Evolutionary conservation across 2,797 vertebrate genomes (phyloP), one percentile per base, ranked within the genome.

Genomic region (Saxicola maurus): DNA sequence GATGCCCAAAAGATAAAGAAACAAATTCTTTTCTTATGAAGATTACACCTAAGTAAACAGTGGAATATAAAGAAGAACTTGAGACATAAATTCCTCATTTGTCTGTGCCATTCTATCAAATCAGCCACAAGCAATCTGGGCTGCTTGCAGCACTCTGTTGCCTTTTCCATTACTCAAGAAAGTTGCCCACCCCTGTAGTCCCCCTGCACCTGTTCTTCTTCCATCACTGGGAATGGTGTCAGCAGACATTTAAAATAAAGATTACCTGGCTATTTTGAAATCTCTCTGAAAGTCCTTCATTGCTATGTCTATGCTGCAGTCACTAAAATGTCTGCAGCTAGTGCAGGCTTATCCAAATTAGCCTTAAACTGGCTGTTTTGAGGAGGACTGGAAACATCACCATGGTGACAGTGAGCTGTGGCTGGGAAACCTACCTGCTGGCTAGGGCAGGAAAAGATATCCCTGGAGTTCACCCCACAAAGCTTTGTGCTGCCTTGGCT

Each of bases 341-440:
- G 73, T 23, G 24, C 55, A 65, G 89, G 23, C 45, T 89, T 79
- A 73, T 43, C 86, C 86, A 89, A 66, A 93, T 92, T 55, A 90
- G 48, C 80, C 89, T 89, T 46, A 65, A 92, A 87, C 69, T 49
- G 28, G 31, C 64, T 91, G 77, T 56, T 64, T 76, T 87, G 82
- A 61, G 74, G 52, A 64, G 1, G 43, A 60, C 74, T 84, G 68
- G 83, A 64, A 64, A 43, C 1, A 89, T 92, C 82, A 75, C 81
- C 91, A 91, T 92, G 94, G 92, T 64, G 82, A 93, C 71, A 0
- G 42, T 3, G 72, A 80, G 71, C 76, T 56, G 42, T 11, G 15
- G 17, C 85, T 61, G 69, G 66, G 87, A 86, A 86, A 52, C 82
- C 48, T 95, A 94, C 89, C 94, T 94, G 87, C 92, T 83, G 66